Evolutionary conservation across 2,888 invertebrate genomes (phyloP).

Genomic region (Phengaris alcon): DNA sequence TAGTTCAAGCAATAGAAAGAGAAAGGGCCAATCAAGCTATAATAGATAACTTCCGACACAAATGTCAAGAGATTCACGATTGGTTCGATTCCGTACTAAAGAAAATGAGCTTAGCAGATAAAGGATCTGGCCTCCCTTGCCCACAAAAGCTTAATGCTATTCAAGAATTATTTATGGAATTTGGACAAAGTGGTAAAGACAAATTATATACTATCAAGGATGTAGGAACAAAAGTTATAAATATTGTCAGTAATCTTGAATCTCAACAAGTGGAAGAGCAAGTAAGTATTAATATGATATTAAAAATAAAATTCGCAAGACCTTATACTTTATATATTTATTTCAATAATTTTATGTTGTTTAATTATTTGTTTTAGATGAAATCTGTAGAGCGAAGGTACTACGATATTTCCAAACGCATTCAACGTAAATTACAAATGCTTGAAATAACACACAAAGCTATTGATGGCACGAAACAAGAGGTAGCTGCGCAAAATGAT

Average conservation of each 20-base stretch:
- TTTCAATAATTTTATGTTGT: not conserved
- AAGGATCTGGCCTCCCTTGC: conserved; percentile 90
- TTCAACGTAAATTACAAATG: conserved; percentile 90
- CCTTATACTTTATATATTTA: not conserved
- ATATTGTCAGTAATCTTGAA: conserved; percentile 91
- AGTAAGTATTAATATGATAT: conserved; percentile 52
- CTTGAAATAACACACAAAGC: conserved; percentile 91
- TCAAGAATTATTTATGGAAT: conserved; percentile 85
- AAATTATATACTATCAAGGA: conserved; percentile 85
- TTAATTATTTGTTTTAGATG: conserved; percentile 70
- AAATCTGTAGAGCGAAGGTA: conserved; percentile 91
- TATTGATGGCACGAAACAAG: conserved; percentile 88
- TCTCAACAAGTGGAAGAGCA: conserved; percentile 95
- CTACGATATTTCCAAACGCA: conserved; percentile 89
- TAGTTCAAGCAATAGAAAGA: conserved; percentile 85
- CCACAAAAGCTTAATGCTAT: conserved; percentile 87
- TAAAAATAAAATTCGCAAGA: not conserved
- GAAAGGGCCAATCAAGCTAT: conserved; percentile 87
- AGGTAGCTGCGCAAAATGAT: conserved; percentile 87
- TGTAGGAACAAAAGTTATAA: conserved; percentile 85
- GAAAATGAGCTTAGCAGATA: conserved; percentile 90
- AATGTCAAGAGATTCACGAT: conserved; percentile 86
- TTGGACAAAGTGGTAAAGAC: conserved; percentile 85
- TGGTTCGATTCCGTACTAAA: conserved; percentile 91
- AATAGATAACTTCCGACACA: conserved; percentile 88